Evolutionary conservation across 2,113 vertebrate genomes (phyloP), one percentile per base, ranked within the genome.

Genomic region (Procavia capensis): DNA sequence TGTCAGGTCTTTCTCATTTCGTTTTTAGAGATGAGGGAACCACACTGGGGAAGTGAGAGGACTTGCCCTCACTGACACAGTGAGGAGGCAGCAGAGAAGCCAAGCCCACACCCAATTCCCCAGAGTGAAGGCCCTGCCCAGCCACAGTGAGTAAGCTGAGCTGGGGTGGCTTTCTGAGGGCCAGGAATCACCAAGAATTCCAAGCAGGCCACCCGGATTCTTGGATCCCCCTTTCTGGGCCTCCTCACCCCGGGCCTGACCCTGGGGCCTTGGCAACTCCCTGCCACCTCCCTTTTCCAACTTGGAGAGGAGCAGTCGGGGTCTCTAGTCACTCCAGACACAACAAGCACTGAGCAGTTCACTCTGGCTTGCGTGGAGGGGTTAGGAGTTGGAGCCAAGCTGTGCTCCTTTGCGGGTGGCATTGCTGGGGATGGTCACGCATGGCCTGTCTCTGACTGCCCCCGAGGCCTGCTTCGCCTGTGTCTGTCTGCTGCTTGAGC

Each of bases 111-210:
- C 29, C 34, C 61, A n/a, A 1, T 64, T 81, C 93, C 66, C 81
- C 36, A 31, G 83, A 68, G 57, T 0, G 0, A n/a, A 39, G 79
- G 50, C 81, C 75, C 34, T 34, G 47, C 43, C n/a, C 4, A 5
- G 47, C 54, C 10, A 3, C 36, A 66, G 90, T 85, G 14, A 0
- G 6, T 72, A 31, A 80, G 70, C 36, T 0, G 6, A 82, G 10
- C 59, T 36, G 29, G 31, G 10, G 17, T 0, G 1, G 29, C 17
- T 47, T 74, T 59, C 25, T 54, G 17, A n/a, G 81, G 31, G 29
- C 19, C 0, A 1, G 31, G 47, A 88, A 39, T 36, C 87, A 54
- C 54, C 34, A 66, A 2, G 64, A 80, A 87, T 84, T 74, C 88
- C 41, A 85, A 54, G 74, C 63, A 59, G 43, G 76, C 43, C 80